These are phyloP conservation scores for Scaptomyza hsui DNA, from an alignment of 1,140 invertebrate genomes.

Conservation along the genomic window DNA sequence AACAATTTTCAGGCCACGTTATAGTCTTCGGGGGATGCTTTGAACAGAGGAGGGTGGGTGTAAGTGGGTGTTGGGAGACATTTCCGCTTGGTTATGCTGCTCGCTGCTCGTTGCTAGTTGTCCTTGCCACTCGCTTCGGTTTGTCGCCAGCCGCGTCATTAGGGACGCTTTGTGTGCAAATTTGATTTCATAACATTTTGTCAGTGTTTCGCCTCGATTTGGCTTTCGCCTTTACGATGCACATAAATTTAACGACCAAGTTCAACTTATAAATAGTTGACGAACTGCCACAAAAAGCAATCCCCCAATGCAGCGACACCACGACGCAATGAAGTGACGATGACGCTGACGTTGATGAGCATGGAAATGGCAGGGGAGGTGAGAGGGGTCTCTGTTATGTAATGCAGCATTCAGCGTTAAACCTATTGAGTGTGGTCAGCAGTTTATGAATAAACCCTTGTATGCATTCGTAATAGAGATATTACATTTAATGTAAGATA, in stretches of 20 bases:
- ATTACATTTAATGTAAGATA: too few relatives aligned
- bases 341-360: constrained; percentile 19
- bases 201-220: constrained; percentile 61
- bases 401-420: constrained; percentile 2
- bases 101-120: constrained; percentile 1
- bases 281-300: constrained; percentile 34
- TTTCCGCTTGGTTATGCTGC: constrained; percentile 8
- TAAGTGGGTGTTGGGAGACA: not conserved
- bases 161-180: constrained; percentile 73
- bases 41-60: not conserved
- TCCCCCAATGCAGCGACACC: constrained; percentile 1
- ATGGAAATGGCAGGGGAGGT: not conserved
- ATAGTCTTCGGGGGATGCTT: not conserved
- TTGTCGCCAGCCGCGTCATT: constrained; percentile 52
- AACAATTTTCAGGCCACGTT: constrained; percentile 60
- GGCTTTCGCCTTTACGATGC: constrained; percentile 66
- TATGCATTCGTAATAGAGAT: too few relatives aligned
- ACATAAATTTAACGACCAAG: constrained; percentile 72
- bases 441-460: not conserved
- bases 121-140: constrained; percentile 35
- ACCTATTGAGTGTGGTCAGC: constrained; percentile 9
- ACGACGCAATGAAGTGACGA: constrained; percentile 51
- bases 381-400: not conserved
- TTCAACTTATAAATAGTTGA: constrained; percentile 77
- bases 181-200: constrained; percentile 81